Evolutionary conservation across 2,797 vertebrate species (phyloP).

Genomic region (Chaetodon trifasciatus): DNA sequence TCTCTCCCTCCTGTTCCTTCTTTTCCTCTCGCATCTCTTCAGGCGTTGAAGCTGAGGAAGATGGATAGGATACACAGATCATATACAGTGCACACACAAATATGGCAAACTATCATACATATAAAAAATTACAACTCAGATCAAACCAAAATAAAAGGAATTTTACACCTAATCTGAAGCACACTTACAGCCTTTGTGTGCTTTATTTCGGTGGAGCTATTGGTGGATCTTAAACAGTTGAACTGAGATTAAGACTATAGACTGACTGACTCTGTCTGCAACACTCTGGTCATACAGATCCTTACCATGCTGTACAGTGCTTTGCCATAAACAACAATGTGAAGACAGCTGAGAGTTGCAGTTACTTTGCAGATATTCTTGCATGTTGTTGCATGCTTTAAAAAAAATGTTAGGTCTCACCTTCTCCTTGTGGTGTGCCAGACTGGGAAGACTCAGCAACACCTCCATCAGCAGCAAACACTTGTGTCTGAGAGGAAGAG

Average conservation of each 20-base stretch:
- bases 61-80: neutral
- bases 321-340: no score
- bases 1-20: constrained; percentile 94
- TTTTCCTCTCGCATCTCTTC: constrained; percentile 95
- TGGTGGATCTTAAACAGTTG: neutral
- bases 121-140: neutral
- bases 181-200: neutral
- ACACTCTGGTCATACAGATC: no score
- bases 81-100: neutral
- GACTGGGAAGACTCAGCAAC: constrained; percentile 91
- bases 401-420: constrained; percentile 71
- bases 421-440: constrained; percentile 93
- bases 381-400: neutral
- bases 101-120: neutral
- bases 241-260: neutral
- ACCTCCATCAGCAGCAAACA: constrained; percentile 92
- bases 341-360: neutral
- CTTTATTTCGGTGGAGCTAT: neutral
- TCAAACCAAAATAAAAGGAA: neutral
- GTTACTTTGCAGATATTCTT: neutral
- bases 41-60: constrained; percentile 88
- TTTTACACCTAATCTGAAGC: neutral
- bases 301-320: no score
- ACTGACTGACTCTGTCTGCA: neutral
- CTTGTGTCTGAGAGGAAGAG: constrained; percentile 87